Percentiles rank a stretch among this genome's conserved stretches.
Evolutionary conservation across 2,113 vertebrate species (phyloP).

Genomic region (Paralichthys olivaceus): DNA sequence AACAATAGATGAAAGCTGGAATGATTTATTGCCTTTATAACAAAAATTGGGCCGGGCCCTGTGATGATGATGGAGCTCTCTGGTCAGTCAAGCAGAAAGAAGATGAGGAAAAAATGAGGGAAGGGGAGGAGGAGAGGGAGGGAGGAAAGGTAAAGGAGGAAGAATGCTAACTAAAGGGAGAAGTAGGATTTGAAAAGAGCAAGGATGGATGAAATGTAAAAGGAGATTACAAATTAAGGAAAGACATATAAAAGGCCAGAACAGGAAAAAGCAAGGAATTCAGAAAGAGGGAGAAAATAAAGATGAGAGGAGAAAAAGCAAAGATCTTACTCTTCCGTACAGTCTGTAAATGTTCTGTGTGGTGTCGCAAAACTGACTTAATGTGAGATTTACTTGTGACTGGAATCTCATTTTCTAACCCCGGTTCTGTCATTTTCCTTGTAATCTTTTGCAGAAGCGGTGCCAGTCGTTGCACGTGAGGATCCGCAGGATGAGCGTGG

Average conservation of each 20-base stretch:
- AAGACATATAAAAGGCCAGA: background rate
- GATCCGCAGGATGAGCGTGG: background rate
- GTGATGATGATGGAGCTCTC: conserved; percentile 81
- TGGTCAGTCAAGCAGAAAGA: conserved; percentile 84
- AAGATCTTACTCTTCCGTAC: too few relatives aligned
- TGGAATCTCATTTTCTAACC: background rate
- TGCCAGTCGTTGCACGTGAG: background rate
- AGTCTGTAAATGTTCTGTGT: too few relatives aligned
- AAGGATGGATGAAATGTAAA: background rate
- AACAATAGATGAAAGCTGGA: conserved; percentile 98
- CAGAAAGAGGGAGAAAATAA: background rate
- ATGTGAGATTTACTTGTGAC: too few relatives aligned
- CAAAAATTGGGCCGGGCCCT: conserved; percentile 32
- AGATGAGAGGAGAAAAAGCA: background rate
- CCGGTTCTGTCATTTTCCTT: too few relatives aligned
- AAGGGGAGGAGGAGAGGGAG: conserved; percentile 7
- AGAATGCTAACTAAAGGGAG: background rate
- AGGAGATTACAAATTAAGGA: background rate
- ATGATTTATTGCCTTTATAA: conserved; percentile 95
- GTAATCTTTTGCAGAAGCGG: background rate
- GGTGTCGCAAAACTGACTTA: too few relatives aligned
- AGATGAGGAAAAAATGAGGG: conserved; percentile 15
- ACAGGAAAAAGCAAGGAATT: background rate
- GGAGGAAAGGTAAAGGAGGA: background rate
- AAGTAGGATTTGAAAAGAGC: background rate